Evolutionary conservation across 2,888 invertebrate species (phyloP), one percentile per base, ranked within the genome.

Genomic region (Torymus auratus): DNA sequence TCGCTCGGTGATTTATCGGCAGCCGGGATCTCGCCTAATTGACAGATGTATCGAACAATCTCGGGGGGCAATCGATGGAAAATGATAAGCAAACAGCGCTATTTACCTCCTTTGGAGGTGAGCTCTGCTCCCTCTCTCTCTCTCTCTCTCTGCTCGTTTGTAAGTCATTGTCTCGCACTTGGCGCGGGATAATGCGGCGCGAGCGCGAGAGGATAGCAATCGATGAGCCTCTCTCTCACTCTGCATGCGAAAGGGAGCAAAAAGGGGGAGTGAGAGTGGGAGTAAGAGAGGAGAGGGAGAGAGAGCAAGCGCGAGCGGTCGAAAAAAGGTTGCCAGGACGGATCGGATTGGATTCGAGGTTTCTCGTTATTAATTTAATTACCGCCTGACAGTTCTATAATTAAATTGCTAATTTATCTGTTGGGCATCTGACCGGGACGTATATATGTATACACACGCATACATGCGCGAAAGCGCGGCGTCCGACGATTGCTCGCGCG

Each of bases 341-440:
- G 86, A 87, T 87, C 86, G 86, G 84, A 87, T 87, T 88, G 87
- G 86, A 88, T 88, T 87, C 86, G 88, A 87, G 87, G 86, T 88
- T 88, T 88, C 89, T 89, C 88, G 88, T 90, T 90, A 90, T 90
- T 89, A 90, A 90, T 90, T 90, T 90, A 89, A 90, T 90, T 90
- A 89, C 87, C 87, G 86, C 85, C 88, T 88, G 90, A 90, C 90
- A 90, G 90, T 89, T 89, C 89, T 88, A 88, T 89, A 89, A 90
- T 90, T 90, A 90, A 90, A 90, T 89, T 89, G 89, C 88, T 88
- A 90, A 90, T 90, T 90, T 89, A 90, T 89, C 88, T 87, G 88
- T 86, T 88, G 87, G 86, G 86, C 85, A 87, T 87, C 87, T 85
- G 87, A 85, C 83, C 84, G 85, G 85, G 83, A 4, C 7, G 41